A percentile compares a stretch with the other conserved stretches of the same genome.
These are phyloP conservation scores for Oligia fasciuncula DNA, from an alignment of 2,888 invertebrate genomes.

Conservation along the genomic window DNA sequence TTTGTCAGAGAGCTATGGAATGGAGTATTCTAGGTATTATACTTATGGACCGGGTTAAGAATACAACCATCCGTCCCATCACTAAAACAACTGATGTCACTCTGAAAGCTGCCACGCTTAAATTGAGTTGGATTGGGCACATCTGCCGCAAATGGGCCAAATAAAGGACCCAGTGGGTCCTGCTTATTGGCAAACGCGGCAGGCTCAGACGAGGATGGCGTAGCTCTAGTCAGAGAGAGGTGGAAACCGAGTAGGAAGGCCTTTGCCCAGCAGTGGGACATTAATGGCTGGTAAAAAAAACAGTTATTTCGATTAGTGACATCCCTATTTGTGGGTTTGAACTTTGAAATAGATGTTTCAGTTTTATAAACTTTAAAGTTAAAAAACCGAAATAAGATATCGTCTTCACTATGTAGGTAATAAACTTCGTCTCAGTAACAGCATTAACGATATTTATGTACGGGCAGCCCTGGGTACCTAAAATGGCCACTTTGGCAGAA, in stretches of 20 bases:
- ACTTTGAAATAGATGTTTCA: background rate
- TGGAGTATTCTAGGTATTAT: background rate
- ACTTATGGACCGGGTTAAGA: background rate
- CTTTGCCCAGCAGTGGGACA: too few relatives aligned
- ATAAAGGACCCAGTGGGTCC: background rate
- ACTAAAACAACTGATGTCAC: background rate
- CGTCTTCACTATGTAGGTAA: background rate
- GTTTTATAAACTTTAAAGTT: background rate
- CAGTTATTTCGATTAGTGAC: background rate
- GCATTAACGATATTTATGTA: background rate
- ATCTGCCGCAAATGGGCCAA: background rate
- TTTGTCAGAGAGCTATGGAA: background rate
- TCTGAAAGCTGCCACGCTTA: background rate
- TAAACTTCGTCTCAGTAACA: background rate
- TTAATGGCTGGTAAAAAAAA: too few relatives aligned
- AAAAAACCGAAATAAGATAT: background rate
- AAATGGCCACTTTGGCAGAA: too few relatives aligned
- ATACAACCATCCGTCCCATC: background rate
- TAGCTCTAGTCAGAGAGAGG: too few relatives aligned
- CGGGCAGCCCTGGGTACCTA: too few relatives aligned
- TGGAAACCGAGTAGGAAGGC: too few relatives aligned
- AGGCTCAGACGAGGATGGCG: too few relatives aligned
- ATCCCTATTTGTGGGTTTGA: background rate
- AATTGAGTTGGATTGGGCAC: too few relatives aligned
- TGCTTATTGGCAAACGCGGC: background rate